Percentiles rank a stretch among this genome's conserved stretches.
phyloP scores from a whole-genome alignment of 1,140 invertebrate species.

The Diachasmimorpha longicaudata region DNA sequence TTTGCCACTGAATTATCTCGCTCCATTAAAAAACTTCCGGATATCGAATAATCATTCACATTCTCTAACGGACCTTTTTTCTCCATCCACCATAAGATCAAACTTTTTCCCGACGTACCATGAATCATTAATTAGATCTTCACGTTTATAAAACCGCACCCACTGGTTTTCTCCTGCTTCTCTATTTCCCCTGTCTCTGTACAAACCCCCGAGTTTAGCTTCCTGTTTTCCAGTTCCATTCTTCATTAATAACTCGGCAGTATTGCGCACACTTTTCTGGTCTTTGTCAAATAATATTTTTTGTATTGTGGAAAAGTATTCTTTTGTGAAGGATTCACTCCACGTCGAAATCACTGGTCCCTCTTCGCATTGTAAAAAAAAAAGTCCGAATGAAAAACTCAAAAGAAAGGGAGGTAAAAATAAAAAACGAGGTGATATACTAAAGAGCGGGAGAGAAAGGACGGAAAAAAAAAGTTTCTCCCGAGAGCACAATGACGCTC shows the following conservation, averaged over 20 bases:
- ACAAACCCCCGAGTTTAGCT: neutral
- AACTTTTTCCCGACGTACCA: neutral
- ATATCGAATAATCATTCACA: too few relatives aligned
- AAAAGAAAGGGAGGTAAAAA: neutral
- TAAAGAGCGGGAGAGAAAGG: neutral
- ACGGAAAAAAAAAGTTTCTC: slow-evolving; percentile 13
- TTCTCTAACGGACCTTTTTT: too few relatives aligned
- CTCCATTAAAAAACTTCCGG: too few relatives aligned
- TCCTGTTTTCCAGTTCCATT: neutral
- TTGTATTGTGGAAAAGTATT: slow-evolving; percentile 2
- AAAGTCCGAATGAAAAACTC: neutral
- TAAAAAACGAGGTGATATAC: neutral
- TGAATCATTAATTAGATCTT: slow-evolving; percentile 21
- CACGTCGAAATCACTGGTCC: neutral
- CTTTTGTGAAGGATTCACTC: neutral
- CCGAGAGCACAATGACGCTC: slow-evolving; percentile 18
- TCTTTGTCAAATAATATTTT: neutral
- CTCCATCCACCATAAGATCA: too few relatives aligned
- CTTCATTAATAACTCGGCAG: neutral
- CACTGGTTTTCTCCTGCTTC: neutral
- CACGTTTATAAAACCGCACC: neutral
- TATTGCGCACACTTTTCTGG: neutral
- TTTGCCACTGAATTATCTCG: too few relatives aligned
- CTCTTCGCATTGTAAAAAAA: neutral
- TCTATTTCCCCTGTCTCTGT: neutral